Percentiles rank a stretch among this genome's conserved stretches.
Conservation (phyloP, 2,113 vertebrate species). For the Rhinopomastus cyanomelas region DNA sequence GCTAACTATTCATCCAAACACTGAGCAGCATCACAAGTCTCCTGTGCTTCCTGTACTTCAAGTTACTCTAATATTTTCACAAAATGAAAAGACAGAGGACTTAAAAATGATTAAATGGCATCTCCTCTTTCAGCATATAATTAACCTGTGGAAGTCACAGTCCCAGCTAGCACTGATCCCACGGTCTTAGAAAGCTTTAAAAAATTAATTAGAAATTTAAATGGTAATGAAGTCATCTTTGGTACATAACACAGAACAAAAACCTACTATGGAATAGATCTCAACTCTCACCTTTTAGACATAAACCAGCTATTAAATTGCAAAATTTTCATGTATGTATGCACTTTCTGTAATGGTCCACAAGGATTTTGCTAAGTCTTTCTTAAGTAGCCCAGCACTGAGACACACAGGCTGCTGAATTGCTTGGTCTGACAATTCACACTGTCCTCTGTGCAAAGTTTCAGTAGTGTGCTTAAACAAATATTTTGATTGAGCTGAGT, state of each 20-base stretch:
- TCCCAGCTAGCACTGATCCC: neutral
- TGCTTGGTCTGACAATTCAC: neutral
- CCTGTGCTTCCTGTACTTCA: conserved; percentile 30
- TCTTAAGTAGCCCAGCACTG: neutral
- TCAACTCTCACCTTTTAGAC: neutral
- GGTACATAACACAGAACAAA: neutral
- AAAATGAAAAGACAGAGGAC: neutral
- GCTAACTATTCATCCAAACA: neutral
- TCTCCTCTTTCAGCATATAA: conserved; percentile 2
- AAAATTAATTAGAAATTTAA: conserved; percentile 49
- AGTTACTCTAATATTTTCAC: neutral
- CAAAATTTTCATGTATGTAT: neutral
- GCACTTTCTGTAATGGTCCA: neutral
- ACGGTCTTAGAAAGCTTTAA: conserved; percentile 30
- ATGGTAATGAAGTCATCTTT: conserved; percentile 8
- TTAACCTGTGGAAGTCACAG: conserved; percentile 21
- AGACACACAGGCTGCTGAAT: neutral
- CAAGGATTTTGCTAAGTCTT: neutral
- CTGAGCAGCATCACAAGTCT: neutral
- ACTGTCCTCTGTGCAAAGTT: neutral
- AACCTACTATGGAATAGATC: neutral
- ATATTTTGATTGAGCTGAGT: neutral
- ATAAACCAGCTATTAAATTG: neutral
- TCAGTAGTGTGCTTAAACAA: neutral
- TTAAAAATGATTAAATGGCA: conserved; percentile 30